phyloP scores from a whole-genome alignment of 2,888 invertebrate genomes.

The Amaurobius ferox region DNA sequence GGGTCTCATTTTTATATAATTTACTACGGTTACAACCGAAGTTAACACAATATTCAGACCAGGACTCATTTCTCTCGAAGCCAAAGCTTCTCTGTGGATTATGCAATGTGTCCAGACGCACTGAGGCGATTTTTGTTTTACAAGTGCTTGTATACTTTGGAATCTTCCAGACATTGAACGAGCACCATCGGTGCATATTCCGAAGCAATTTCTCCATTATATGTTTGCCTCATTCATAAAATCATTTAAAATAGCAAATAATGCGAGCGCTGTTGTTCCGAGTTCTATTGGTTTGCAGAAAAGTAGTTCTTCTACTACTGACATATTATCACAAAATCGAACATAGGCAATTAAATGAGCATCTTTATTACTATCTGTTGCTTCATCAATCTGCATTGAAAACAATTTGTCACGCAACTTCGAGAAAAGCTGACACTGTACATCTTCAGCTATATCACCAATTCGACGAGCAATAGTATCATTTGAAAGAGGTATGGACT shows the following conservation, averaged over 20 bases:
- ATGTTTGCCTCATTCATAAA: conserved; percentile 48
- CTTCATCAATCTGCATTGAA: conserved; percentile 19
- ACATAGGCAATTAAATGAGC: conserved; percentile 32
- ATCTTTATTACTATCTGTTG: conserved; percentile 42
- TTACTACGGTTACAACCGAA: too few species aligned
- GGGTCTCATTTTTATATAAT: too few species aligned
- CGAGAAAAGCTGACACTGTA: conserved; percentile 33
- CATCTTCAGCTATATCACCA: conserved; percentile 44
- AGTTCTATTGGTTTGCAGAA: conserved; percentile 35
- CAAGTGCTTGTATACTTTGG: too few species aligned
- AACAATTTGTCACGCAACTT: conserved; percentile 6
- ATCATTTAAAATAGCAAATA: conserved; percentile 33
- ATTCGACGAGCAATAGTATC: conserved; percentile 36
- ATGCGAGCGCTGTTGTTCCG: conserved; percentile 29
- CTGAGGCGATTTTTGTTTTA: too few species aligned
- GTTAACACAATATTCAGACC: too few species aligned
- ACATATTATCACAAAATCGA: conserved; percentile 34
- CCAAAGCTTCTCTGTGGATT: too few species aligned
- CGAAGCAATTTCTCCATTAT: conserved; percentile 53
- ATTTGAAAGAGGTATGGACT: conserved; percentile 34
- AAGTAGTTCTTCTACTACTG: conserved; percentile 37
- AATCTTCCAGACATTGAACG: conserved; percentile 60
- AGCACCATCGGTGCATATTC: conserved; percentile 56
- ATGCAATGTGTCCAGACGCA: too few species aligned
- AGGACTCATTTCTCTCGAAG: too few species aligned